These are phyloP conservation scores for Xylota segnis DNA, from an alignment of 2,888 invertebrate species.

Conservation along the genomic window DNA sequence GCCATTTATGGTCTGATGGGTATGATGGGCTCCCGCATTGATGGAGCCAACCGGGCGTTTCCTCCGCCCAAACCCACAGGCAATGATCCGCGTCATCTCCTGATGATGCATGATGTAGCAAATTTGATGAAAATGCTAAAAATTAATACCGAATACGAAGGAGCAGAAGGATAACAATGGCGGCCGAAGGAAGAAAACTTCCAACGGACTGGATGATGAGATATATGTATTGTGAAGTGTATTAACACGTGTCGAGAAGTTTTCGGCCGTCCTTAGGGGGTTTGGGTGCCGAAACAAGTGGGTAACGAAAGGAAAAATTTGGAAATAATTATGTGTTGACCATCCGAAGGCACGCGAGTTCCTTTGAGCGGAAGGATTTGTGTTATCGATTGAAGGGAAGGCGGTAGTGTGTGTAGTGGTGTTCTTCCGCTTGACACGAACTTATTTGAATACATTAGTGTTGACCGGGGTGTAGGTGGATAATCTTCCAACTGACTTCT, in stretches of 20 bases:
- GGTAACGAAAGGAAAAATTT: background rate
- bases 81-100: slow-evolving; percentile 64
- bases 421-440: no score
- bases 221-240: slow-evolving; percentile 3
- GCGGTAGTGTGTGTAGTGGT: no score
- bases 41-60: slow-evolving; percentile 21
- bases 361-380: background rate
- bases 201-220: slow-evolving; percentile 6
- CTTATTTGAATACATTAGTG: no score
- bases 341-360: background rate
- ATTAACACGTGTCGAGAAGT: slow-evolving; percentile 14
- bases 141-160: slow-evolving; percentile 19
- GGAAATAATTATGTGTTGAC: slow-evolving; percentile 5
- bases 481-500: no score
- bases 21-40: slow-evolving; percentile 23
- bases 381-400: no score
- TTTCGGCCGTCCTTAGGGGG: background rate
- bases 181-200: background rate
- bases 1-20: slow-evolving; percentile 34
- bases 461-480: no score
- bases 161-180: slow-evolving; percentile 8
- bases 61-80: background rate
- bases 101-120: slow-evolving; percentile 68
- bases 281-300: background rate
- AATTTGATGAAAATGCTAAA: slow-evolving; percentile 64